phyloP scores from a whole-genome alignment of 2,888 invertebrate species.

The Hedya salicella region DNA sequence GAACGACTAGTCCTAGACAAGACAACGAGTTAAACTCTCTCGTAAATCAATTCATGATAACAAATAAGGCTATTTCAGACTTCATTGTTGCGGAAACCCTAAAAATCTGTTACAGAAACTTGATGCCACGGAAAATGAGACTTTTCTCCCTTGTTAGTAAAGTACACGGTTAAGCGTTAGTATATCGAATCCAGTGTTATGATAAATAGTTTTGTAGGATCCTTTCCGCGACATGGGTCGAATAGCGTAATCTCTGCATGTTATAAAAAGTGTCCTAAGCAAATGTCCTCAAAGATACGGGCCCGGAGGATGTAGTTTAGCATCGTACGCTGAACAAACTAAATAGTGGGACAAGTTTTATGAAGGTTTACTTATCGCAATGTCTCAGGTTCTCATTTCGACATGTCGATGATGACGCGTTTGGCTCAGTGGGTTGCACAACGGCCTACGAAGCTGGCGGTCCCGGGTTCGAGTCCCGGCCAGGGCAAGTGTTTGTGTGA shows the following conservation, averaged over 20 bases:
- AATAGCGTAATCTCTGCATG: conserved; percentile 28
- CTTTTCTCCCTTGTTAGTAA: neutral
- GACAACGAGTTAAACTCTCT: neutral
- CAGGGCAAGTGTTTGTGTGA: no score
- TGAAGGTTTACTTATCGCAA: no score
- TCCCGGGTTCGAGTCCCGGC: no score
- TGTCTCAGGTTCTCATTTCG: no score
- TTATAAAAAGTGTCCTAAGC: conserved; percentile 34
- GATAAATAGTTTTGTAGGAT: conserved; percentile 23
- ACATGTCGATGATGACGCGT: no score
- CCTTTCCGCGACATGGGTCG: conserved; percentile 32
- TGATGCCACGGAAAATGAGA: neutral
- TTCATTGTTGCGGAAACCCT: neutral
- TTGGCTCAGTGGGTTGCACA: no score
- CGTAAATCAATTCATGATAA: conserved; percentile 29
- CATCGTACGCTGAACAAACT: no score
- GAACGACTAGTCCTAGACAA: neutral
- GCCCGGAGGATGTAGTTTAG: neutral
- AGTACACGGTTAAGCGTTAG: neutral
- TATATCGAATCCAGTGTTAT: conserved; percentile 1
- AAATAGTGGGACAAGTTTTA: no score
- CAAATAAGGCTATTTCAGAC: conserved; percentile 30
- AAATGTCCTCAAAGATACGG: conserved; percentile 22
- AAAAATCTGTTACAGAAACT: conserved; percentile 26
- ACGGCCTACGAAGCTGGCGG: no score